Evolutionary conservation across 2,797 vertebrate species (phyloP).

Genomic region (Otus scops): DNA sequence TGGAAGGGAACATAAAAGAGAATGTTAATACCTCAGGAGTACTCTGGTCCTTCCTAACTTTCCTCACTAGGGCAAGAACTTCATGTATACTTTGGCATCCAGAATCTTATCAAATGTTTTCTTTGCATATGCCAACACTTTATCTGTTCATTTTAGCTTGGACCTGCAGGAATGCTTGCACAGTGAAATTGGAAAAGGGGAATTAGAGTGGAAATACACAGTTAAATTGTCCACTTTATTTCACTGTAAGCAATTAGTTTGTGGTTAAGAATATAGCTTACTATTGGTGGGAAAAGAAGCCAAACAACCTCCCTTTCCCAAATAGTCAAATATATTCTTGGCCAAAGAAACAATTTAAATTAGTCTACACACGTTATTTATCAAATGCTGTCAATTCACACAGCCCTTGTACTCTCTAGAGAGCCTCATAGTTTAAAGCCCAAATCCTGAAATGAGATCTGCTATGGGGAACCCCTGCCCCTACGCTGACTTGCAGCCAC

Average conservation of each 20-base stretch:
- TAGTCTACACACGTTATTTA: not conserved
- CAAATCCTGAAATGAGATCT: not conserved
- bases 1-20: conserved; percentile 1
- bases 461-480: not conserved
- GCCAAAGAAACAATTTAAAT: not conserved
- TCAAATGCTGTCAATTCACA: not conserved
- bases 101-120: conserved; percentile 15
- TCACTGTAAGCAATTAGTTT: not conserved
- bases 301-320: not conserved
- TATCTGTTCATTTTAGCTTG: not conserved
- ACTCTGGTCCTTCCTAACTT: not conserved
- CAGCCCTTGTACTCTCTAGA: not conserved
- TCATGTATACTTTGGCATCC: conserved; percentile 32
- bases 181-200: not conserved
- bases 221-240: not conserved
- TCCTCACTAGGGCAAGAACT: not conserved
- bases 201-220: not conserved
- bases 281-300: not conserved
- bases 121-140: conserved; percentile 6
- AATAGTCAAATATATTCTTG: not conserved
- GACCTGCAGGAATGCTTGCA: not conserved
- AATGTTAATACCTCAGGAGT: conserved; percentile 1
- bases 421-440: not conserved
- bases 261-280: not conserved
- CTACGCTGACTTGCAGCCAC: not conserved